Conservation (phyloP, 1,140 invertebrate species). For the Laupala kohalensis region DNA sequence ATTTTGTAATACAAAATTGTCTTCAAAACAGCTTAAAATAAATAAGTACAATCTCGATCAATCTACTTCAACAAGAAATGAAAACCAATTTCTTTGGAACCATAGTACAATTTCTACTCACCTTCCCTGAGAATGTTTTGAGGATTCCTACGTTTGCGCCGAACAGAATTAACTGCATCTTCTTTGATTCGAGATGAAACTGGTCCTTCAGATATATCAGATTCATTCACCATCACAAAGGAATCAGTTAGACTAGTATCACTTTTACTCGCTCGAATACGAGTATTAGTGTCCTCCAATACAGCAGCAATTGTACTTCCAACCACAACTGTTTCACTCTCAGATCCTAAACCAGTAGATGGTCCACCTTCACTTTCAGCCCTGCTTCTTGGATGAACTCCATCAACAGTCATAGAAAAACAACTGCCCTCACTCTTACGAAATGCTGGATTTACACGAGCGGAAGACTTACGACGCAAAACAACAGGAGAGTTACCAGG, state of each 20-base stretch:
- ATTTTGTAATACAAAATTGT: neutral
- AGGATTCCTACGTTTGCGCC: constrained; percentile 31
- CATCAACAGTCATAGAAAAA: neutral
- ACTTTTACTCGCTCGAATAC: constrained; percentile 68
- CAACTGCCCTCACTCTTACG: constrained; percentile 49
- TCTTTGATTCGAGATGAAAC: constrained; percentile 20
- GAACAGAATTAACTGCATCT: constrained; percentile 7
- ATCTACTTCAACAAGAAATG: neutral
- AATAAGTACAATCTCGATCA: too few relatives aligned
- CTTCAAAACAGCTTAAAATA: neutral
- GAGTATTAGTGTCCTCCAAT: constrained; percentile 23
- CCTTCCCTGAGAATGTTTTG: constrained; percentile 49
- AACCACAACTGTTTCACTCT: constrained; percentile 25
- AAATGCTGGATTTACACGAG: constrained; percentile 45
- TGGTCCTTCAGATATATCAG: constrained; percentile 21
- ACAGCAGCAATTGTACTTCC: constrained; percentile 21
- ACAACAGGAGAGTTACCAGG: constrained; percentile 31
- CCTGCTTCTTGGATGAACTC: constrained; percentile 18
- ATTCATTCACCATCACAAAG: constrained; percentile 67
- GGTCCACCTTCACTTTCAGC: constrained; percentile 32
- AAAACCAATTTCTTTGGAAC: neutral
- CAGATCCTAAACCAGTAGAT: constrained; percentile 13
- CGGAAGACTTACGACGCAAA: constrained; percentile 40
- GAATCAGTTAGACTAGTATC: constrained; percentile 83
- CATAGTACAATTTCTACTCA: too few relatives aligned